Conservation (phyloP, 2,797 vertebrate genomes). For the Rhadinocentrus ornatus region DNA sequence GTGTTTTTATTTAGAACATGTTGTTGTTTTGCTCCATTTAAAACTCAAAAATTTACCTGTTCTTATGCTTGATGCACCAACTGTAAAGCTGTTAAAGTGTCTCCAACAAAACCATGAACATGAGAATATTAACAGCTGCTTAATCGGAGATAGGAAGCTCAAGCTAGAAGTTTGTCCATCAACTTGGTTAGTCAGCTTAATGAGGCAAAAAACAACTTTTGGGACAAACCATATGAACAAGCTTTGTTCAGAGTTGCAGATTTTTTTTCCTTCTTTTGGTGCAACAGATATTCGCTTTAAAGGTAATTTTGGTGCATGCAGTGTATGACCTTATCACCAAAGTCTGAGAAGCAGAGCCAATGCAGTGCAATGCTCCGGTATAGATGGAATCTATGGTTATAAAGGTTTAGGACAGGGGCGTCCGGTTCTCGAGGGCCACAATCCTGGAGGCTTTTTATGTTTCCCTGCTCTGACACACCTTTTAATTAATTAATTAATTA, state of each 20-base stretch:
- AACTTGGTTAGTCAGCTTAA: not conserved
- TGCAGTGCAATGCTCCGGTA: not conserved
- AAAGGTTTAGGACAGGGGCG: not conserved
- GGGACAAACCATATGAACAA: not conserved
- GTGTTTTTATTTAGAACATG: slow-evolving; percentile 11
- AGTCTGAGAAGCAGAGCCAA: not conserved
- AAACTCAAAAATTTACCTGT: too few species aligned
- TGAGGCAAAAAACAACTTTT: not conserved
- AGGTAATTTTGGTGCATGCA: not conserved
- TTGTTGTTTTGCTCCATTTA: too few species aligned
- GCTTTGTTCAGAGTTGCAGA: too few species aligned
- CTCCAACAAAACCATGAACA: not conserved
- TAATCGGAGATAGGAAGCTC: not conserved
- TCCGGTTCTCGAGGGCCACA: too few species aligned
- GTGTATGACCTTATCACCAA: not conserved
- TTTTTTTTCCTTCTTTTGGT: too few species aligned
- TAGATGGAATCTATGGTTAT: not conserved
- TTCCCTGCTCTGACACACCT: too few species aligned
- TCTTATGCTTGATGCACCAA: not conserved
- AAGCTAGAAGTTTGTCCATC: not conserved
- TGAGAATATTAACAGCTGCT: not conserved
- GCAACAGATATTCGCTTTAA: not conserved
- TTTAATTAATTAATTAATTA: too few species aligned
- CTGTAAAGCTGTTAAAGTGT: not conserved
- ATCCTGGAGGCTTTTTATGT: too few species aligned